Evolutionary conservation across 2,888 invertebrate genomes (phyloP), one percentile per base, ranked within the genome.

Genomic region (Arrhopalites spinosus): DNA sequence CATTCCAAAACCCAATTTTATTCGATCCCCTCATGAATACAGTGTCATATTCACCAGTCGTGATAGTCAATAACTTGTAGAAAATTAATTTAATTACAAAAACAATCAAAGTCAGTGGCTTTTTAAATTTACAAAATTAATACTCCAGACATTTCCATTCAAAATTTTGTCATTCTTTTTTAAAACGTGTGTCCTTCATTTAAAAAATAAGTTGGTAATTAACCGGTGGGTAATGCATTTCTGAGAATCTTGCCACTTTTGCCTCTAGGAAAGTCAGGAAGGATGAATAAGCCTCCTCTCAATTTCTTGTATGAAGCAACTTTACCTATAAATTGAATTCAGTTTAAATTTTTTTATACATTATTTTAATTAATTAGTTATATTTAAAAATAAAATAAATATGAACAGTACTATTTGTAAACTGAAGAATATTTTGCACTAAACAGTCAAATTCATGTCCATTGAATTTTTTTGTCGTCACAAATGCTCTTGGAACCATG

Each of bases 401-500:
- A 5, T 20, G 3, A 13, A 61, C n/a, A n/a, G 11, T 66, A 66
- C 66, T n/a, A 20, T 66, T 45, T 20, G 45, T 20, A 45, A 67
- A 45, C 8, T 43, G 43, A 17, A 45, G 67, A 67, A 64, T 36
- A 17, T 5, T 20, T 11, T 36, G n/a, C n/a, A n/a, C 36, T 11
- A 11, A 11, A 36, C 36, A 36, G 3, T 69, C 53, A 2, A 23
- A 3, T 53, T 8, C 23, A 20, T 2, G 15, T 15, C 17, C 50
- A 45, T 27, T 27, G 11, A 7, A 29, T 59, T n/a, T 7, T 71
- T 27, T n/a, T 0, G 79, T 25, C 0, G 76, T 80, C 23, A 80
- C 78, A 77, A 81, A 75, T 11, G 80, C 81, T 23, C 80, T 64
- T 5, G 81, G 81, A 47, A 81, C 73, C 2, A 77, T 74, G 20